Evolutionary conservation across 2,797 vertebrate species (phyloP), one percentile per base, ranked within the genome.

Genomic region (Enteromius unitaeniatus): DNA sequence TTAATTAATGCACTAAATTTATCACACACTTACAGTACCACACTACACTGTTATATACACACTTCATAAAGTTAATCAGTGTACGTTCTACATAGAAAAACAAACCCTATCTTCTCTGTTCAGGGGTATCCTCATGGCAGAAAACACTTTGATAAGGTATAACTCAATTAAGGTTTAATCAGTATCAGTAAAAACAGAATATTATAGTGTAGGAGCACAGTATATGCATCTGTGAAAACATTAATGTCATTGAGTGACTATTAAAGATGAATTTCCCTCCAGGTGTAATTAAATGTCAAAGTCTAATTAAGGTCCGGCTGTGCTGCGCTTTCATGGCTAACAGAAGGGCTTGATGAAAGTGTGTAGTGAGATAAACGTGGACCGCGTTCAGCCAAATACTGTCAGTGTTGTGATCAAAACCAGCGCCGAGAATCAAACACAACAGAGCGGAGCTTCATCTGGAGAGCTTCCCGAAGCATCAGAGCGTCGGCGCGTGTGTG

Each of bases 391-490:
- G 49, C 3, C 26, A 55, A 53, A 53, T 4, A 3, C 17, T 19
- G 15, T 37, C 15, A 49, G 51, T n/a, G 31, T 1, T 28, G 15
- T 70, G 65, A 80, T 80, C 67, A 70, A 47, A 69, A 45, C 23
- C n/a, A 6, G 65, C 6, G 37, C 37, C 6, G 40, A 40, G 40
- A 40, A 40, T 40, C 40, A 40, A 40, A 40, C 40, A 40, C 40
- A 40, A 9, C 40, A 9, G 8, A 40, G 42, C 42, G 11, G 60
- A 64, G 55, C 37, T 73, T 81, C 53, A 49, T 81, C 68, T 81
- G 79, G 53, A 81, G 53, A 47, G 79, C 17, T 81, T 81, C 51
- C 79, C 40, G 7, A 58, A 28, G n/a, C 77, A 42, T 40, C 51
- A 45, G 31, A 34, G 19, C 21, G 11, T n/a, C 37, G 11, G 40